Percentiles rank a stretch among this genome's conserved stretches.
These are phyloP conservation scores for Drosophila ercepeae DNA, from an alignment of 1,140 invertebrate genomes.

Conservation along the genomic window DNA sequence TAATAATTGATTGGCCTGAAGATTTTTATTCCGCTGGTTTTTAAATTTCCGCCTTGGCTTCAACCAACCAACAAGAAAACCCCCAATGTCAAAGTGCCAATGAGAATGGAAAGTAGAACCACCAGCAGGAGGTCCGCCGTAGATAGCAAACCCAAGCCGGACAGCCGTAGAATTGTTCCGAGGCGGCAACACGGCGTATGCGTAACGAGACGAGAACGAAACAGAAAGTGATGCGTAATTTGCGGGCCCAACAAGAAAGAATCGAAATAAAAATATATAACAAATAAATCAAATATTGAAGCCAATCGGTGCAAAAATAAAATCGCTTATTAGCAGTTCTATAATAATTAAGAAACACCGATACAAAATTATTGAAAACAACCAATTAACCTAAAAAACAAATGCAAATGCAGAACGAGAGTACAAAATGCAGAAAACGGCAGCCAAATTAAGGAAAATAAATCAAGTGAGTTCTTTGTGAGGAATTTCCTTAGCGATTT, in stretches of 20 bases:
- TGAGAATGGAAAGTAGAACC: slow-evolving; percentile 29
- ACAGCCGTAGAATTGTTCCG: slow-evolving; percentile 33
- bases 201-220: slow-evolving; percentile 73
- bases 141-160: slow-evolving; percentile 16
- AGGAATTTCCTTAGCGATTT: slow-evolving; percentile 22
- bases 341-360: slow-evolving; percentile 29
- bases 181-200: slow-evolving; percentile 70
- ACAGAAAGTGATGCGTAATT: slow-evolving; percentile 81
- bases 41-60: slow-evolving; percentile 1
- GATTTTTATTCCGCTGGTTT: slow-evolving; percentile 32
- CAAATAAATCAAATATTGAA: slow-evolving; percentile 8
- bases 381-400: slow-evolving; percentile 26
- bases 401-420: slow-evolving; percentile 51
- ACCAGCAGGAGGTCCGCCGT: slow-evolving; percentile 7
- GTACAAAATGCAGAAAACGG: slow-evolving; percentile 52
- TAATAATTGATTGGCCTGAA: slow-evolving; percentile 23
- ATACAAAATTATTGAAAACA: slow-evolving; percentile 11
- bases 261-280: slow-evolving; percentile 9
- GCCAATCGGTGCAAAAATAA: slow-evolving; percentile 9
- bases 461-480: slow-evolving; percentile 33
- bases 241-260: slow-evolving; percentile 47
- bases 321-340: slow-evolving; percentile 40
- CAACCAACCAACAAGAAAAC: slow-evolving; percentile 4
- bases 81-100: slow-evolving; percentile 9
- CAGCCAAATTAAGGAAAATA: slow-evolving; percentile 44